Percentiles rank a stretch among this genome's conserved stretches.
These are phyloP conservation scores for Smittia aterrima DNA, from an alignment of 2,888 invertebrate genomes.

Conservation along the genomic window DNA sequence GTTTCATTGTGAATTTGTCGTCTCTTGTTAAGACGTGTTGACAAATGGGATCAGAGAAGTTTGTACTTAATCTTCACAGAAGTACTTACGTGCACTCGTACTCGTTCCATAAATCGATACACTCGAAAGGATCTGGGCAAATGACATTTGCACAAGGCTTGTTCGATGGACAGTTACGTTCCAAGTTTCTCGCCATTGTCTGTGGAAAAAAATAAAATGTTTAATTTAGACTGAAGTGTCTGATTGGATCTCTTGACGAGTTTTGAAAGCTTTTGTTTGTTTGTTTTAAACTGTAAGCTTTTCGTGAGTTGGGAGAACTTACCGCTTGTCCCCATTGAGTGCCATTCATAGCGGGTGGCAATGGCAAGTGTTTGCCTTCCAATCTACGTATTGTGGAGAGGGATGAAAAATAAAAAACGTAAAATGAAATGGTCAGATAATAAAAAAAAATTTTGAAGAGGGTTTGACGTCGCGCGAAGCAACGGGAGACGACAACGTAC, in stretches of 20 bases:
- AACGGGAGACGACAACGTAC: constrained; percentile 44
- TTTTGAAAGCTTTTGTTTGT: too few species aligned
- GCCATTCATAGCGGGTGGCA: constrained; percentile 92
- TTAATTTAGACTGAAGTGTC: too few species aligned
- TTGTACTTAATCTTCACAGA: background rate
- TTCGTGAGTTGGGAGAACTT: background rate
- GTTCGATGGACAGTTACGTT: constrained; percentile 89
- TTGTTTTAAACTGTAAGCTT: too few species aligned
- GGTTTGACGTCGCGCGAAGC: background rate
- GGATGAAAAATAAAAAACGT: constrained; percentile 27
- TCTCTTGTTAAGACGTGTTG: background rate
- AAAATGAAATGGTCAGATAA: constrained; percentile 22
- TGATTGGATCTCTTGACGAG: too few species aligned
- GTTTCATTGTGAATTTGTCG: background rate
- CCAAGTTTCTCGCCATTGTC: constrained; percentile 88
- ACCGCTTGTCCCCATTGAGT: constrained; percentile 90
- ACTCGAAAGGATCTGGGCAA: constrained; percentile 90
- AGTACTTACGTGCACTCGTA: constrained; percentile 95
- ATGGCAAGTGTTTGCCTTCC: constrained; percentile 91
- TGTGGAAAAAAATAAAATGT: background rate
- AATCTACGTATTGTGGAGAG: constrained; percentile 57
- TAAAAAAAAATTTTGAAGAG: constrained; percentile 9
- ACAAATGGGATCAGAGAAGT: background rate
- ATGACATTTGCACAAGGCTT: constrained; percentile 93
- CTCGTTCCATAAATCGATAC: constrained; percentile 96